Evolutionary conservation across 2,113 vertebrate species (phyloP).

Genomic region (Azemiops feae): DNA sequence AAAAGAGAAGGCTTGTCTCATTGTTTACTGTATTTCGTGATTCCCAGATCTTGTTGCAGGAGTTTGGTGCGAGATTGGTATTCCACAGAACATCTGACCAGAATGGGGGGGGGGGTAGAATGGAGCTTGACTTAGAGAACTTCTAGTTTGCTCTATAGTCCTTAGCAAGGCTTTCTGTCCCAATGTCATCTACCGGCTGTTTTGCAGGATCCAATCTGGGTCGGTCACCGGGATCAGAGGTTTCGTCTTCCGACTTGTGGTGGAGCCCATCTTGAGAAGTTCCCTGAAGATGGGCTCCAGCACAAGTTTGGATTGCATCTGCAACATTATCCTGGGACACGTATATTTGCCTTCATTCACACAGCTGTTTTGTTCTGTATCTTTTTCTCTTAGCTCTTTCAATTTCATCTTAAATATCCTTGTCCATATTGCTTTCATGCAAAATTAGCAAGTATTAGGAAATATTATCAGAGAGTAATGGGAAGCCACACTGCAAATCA

Average conservation of each 20-base stretch:
- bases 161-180: background rate
- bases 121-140: background rate
- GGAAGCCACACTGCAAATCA: background rate
- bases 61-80: background rate
- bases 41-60: background rate
- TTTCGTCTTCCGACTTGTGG: no score
- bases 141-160: background rate
- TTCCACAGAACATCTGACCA: background rate
- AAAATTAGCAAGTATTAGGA: background rate
- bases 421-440: background rate
- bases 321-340: no score
- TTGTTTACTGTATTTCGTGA: background rate
- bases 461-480: background rate
- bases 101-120: background rate
- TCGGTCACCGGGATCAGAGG: no score
- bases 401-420: background rate
- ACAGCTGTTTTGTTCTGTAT: background rate
- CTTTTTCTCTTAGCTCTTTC: background rate
- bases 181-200: background rate
- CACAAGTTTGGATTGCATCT: no score
- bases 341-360: no score
- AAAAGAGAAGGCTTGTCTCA: background rate
- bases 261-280: no score
- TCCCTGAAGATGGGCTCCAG: no score
- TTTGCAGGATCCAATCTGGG: no score